Evolutionary conservation across 2,113 vertebrate species (phyloP).

Genomic region (Osmerus eperlanus): DNA sequence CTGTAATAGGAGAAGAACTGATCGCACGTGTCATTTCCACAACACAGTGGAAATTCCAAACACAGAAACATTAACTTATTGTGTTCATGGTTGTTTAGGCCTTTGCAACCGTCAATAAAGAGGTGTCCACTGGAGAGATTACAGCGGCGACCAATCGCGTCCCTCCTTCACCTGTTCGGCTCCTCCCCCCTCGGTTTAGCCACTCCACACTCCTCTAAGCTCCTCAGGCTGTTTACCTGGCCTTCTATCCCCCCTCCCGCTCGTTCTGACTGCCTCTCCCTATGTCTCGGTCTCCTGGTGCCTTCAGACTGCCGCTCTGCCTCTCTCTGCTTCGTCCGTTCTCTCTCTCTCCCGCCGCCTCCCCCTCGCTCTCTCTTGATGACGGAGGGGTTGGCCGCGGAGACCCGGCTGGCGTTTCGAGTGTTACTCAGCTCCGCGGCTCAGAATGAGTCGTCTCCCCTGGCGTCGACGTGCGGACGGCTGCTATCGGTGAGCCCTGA

Average conservation of each 20-base stretch:
- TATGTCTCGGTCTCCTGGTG: neutral
- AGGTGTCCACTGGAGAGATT: constrained; percentile 41
- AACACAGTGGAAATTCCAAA: too few relatives aligned
- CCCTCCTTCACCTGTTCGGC: constrained; percentile 2
- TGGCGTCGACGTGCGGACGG: constrained; percentile 43
- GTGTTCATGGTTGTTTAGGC: neutral
- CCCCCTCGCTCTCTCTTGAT: neutral
- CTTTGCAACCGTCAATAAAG: constrained; percentile 14
- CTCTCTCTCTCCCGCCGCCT: neutral
- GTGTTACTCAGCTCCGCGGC: constrained; percentile 38
- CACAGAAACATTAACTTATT: too few relatives aligned
- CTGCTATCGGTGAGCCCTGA: constrained; percentile 53
- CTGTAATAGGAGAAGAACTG: too few relatives aligned
- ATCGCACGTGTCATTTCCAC: too few relatives aligned
- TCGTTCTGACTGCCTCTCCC: neutral
- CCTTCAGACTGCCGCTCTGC: neutral
- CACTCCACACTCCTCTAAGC: neutral
- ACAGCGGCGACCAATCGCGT: constrained; percentile 18
- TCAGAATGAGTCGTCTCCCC: constrained; percentile 32
- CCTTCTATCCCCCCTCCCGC: neutral
- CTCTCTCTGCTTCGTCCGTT: neutral
- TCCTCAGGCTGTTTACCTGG: neutral
- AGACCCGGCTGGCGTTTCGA: constrained; percentile 37
- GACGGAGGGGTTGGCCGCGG: constrained; percentile 25
- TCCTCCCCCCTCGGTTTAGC: constrained; percentile 14